Evolutionary conservation across 2,797 vertebrate genomes (phyloP), one percentile per base, ranked within the genome.

Genomic region (Adrianichthys oophorus): DNA sequence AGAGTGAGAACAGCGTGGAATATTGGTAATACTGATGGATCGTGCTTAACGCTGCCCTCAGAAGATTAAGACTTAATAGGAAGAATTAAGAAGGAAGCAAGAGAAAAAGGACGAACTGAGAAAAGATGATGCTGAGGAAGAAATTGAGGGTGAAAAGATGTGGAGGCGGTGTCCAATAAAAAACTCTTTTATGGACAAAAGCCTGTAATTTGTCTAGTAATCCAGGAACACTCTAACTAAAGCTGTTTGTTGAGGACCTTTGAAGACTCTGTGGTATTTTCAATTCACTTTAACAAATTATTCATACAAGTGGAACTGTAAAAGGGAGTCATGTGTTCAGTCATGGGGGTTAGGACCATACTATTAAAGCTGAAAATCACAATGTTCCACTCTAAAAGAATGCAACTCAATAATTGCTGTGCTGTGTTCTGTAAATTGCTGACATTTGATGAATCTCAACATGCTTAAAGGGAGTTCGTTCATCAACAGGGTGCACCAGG

Each of bases 151-250:
- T 73, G 65, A 61, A 52, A 68, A 72, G 65, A 77, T 66, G 70
- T 68, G 66, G 74, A 64, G 72, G 72, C 24, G 54, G 82, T 65
- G 80, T 76, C 72, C 78, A 73, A 83, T 85, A 68, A 82, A 48
- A 72, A 59, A 79, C 75, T 76, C 72, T 80, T 78, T 78, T 65
- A 75, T 70, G 72, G 68, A 89, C 76, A 83, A 83, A 85, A 80
- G 76, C 59, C 67, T 77, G 70, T 87, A 60, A 85, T 90, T 84
- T 88, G 76, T 89, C 87, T 84, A 84, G 68, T 87, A 90, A 92
- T 90, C 72, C 66, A 37, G 64, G 64, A 79, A 77, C 68, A 41
- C 71, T 69, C 71, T 74, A 18, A n/a, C 70, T 53, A 71, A 73
- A 71, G 45, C 67, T 32, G 63, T 62, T 63, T 77, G 41, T 52